Percentiles rank a stretch among this genome's conserved stretches.
Evolutionary conservation across 2,888 invertebrate species (phyloP).

Genomic region (Mechanitis mazaeus): DNA sequence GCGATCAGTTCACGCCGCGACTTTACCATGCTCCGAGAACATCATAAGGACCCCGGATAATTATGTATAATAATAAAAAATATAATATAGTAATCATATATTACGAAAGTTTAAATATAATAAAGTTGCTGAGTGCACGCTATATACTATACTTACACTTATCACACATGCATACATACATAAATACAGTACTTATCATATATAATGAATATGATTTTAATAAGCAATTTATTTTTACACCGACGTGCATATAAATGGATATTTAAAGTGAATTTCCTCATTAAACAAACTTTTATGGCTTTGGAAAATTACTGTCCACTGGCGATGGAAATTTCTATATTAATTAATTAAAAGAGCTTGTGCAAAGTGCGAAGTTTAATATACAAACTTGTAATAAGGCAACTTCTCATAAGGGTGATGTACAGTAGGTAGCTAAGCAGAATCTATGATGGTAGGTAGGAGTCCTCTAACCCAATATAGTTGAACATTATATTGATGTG

Average conservation of each 20-base stretch:
- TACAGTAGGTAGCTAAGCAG: neutral
- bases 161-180: too few species aligned
- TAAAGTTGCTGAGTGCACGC: too few species aligned
- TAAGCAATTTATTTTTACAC: slow-evolving; percentile 1
- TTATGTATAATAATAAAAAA: too few species aligned
- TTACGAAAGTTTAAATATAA: too few species aligned
- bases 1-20: too few species aligned
- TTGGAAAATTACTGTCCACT: slow-evolving; percentile 21
- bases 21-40: too few species aligned
- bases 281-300: slow-evolving; percentile 19
- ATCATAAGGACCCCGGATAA: too few species aligned
- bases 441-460: neutral
- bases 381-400: slow-evolving; percentile 33
- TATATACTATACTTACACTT: too few species aligned
- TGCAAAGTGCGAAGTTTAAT: slow-evolving; percentile 40
- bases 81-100: too few species aligned
- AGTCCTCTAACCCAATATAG: too few species aligned
- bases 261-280: slow-evolving; percentile 17
- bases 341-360: slow-evolving; percentile 1
- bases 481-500: too few species aligned
- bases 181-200: too few species aligned
- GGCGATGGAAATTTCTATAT: slow-evolving; percentile 8
- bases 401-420: neutral
- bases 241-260: slow-evolving; percentile 16
- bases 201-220: neutral